Base-by-base conservation (phyloP, 2,113 vertebrate genomes). In the Mastomys natalensis region DNA sequence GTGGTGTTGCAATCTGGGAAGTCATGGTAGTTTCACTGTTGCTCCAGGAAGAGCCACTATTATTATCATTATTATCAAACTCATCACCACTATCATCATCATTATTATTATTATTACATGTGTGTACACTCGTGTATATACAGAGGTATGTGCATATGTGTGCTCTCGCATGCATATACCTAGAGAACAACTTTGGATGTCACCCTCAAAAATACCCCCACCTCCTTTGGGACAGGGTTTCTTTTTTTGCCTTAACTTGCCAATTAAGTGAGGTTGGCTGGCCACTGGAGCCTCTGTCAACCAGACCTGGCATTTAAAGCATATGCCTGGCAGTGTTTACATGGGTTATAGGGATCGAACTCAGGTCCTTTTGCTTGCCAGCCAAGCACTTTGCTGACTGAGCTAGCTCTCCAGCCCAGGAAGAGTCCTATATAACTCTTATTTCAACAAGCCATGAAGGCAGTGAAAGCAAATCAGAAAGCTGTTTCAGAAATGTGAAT, bases 371-470 rank as follows among this genome's bases (percentile, higher is more conserved):
- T 64, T 64, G 40, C 29, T 86, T 86, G 84, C 10, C 29, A 68
- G 31, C 6, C 15, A 7, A 68, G 10, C 64, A 70, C 37, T 87
- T 37, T 87, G 48, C 62, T 51, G 34, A 68, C 31, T 70, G 31
- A 51, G 60, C 15, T 64, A 85, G 45, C 43, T 87, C 19, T 31
- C 84, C 9, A 68, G 19, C 62, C 62, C 40, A 68, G 62, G 43
- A 68, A 68, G 43, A 86, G 29, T 34, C 43, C 43, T 87, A 48
- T 48, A 97, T 96, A 85, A 92, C 29, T 7, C 34, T 85, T 76
- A 76, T 95, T 91, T 93, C 62, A 96, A 94, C 68, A 95, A 80
- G n/a, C 94, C 55, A 78, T 77, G 86, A 87, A 95, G 88, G 81
- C 62, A 40, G 19, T 68, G 76, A 81, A 81, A 68, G 74, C 70